Evolutionary conservation across 2,888 invertebrate genomes (phyloP).

Genomic region (Pemphredon lugubris): DNA sequence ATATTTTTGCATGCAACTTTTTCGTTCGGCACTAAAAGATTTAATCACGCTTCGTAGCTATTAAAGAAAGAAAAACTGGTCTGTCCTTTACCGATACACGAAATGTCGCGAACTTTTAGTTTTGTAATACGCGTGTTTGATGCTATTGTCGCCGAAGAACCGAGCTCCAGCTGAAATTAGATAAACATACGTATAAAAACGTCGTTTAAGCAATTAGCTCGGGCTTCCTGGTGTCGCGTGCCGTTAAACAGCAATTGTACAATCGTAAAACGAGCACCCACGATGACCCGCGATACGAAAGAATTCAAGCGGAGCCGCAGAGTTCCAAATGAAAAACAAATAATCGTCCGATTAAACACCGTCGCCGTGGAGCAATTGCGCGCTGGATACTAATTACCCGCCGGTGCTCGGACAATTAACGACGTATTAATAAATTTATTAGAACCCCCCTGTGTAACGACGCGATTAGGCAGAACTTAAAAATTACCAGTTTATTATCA

Average conservation of each 20-base stretch:
- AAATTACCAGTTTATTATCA: too few species aligned
- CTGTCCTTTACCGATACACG: too few species aligned
- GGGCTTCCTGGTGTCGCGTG: not conserved
- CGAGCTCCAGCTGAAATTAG: too few species aligned
- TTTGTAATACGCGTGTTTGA: too few species aligned
- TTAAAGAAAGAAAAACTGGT: too few species aligned
- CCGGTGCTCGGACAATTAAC: conserved; percentile 2
- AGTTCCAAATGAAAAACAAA: not conserved
- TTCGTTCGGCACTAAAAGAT: too few species aligned
- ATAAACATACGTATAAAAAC: conserved; percentile 1
- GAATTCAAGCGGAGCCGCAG: not conserved
- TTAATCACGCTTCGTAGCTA: too few species aligned
- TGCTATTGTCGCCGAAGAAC: too few species aligned
- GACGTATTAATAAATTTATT: conserved; percentile 2
- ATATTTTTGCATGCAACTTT: too few species aligned
- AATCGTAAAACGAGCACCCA: not conserved
- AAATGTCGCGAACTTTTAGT: too few species aligned
- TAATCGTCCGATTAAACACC: not conserved
- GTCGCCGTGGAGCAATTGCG: conserved; percentile 2
- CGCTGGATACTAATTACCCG: conserved; percentile 6
- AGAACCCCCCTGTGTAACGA: not conserved
- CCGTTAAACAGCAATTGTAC: not conserved
- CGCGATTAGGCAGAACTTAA: conserved; percentile 1
- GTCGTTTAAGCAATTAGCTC: not conserved
- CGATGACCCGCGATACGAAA: not conserved